Evolutionary conservation across 2,888 invertebrate genomes (phyloP).

Genomic region (Dasysyrphus albostriatus): DNA sequence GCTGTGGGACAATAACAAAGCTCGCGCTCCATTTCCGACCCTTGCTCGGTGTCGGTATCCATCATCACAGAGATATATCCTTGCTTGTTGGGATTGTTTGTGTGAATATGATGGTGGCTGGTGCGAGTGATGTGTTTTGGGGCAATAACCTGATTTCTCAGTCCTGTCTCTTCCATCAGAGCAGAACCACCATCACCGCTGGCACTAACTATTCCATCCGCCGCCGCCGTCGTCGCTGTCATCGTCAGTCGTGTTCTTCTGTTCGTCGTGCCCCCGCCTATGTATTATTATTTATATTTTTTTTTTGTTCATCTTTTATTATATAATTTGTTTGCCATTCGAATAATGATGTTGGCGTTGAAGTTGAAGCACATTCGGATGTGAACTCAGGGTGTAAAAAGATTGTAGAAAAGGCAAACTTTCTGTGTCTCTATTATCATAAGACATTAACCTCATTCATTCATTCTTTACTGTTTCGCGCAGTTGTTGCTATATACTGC

Average conservation of each 20-base stretch:
- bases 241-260: not conserved
- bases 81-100: slow-evolving; percentile 16
- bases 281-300: not conserved
- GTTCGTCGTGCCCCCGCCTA: not conserved
- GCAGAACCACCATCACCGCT: not conserved
- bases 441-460: slow-evolving; percentile 71
- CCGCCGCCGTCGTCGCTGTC: not conserved
- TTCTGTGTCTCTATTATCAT: slow-evolving; percentile 66
- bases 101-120: not conserved
- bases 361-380: slow-evolving; percentile 61
- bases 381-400: slow-evolving; percentile 48
- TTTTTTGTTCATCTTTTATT: slow-evolving; percentile 38
- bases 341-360: slow-evolving; percentile 55
- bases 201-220: slow-evolving; percentile 22
- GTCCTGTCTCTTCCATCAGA: slow-evolving; percentile 30
- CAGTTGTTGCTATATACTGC: slow-evolving; percentile 40
- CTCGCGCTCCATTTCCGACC: not conserved
- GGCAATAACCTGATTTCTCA: slow-evolving; percentile 65
- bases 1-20: not conserved
- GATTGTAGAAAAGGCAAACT: slow-evolving; percentile 52
- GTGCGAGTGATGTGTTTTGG: slow-evolving; percentile 48
- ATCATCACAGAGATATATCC: not conserved
- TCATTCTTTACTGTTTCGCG: slow-evolving; percentile 28
- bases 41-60: not conserved
- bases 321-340: slow-evolving; percentile 71